Evolutionary conservation across 2,797 vertebrate species (phyloP).

Genomic region (Triplophysa yarkandensis): DNA sequence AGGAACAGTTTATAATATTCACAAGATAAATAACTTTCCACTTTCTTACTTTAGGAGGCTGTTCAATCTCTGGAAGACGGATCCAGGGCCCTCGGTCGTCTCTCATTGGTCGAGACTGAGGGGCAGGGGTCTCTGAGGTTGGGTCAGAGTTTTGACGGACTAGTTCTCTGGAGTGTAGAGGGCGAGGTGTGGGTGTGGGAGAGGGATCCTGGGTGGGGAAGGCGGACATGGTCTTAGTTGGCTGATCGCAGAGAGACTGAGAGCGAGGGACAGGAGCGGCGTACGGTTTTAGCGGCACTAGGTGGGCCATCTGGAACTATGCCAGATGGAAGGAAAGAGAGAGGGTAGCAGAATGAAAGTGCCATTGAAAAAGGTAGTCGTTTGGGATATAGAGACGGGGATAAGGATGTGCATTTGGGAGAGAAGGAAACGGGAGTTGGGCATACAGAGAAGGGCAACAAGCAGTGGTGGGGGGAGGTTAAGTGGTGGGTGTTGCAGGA

Average conservation of each 20-base stretch:
- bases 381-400: not conserved
- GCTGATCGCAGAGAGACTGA: conserved; percentile 93
- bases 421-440: not conserved
- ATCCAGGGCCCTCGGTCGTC: conserved; percentile 85
- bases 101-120: conserved; percentile 71
- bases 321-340: conserved; percentile 26
- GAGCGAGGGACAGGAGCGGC: conserved; percentile 91
- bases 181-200: conserved; percentile 76
- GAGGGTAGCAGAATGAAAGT: conserved; percentile 25
- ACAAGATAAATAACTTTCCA: not conserved
- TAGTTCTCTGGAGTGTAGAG: conserved; percentile 82
- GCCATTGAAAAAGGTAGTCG: not conserved
- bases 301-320: conserved; percentile 91
- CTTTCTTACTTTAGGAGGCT: conserved; percentile 79
- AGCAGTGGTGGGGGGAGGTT: not conserved
- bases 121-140: conserved; percentile 86
- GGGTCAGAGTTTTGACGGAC: conserved; percentile 93
- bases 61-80: conserved; percentile 82
- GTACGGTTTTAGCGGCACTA: conserved; percentile 91
- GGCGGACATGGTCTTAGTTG: conserved; percentile 90
- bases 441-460: conserved; percentile 9
- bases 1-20: too few species aligned
- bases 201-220: conserved; percentile 89
- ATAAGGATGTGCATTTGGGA: conserved; percentile 1
- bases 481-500: conserved; percentile 12